Evolutionary conservation across 2,888 invertebrate genomes (phyloP).

Genomic region (Acleris laterana): DNA sequence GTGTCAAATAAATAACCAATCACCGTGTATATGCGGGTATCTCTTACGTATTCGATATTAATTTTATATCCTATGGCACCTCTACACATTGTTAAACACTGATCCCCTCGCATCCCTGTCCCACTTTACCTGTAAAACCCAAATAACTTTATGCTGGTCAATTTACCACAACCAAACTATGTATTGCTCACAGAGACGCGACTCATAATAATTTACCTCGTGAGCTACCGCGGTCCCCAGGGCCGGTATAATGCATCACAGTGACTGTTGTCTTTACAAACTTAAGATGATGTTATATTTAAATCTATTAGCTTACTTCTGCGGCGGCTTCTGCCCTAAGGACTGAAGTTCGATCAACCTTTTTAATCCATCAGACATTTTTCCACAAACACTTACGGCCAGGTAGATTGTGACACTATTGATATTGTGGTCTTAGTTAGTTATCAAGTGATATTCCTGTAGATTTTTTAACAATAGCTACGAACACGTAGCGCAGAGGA

Average conservation of each 20-base stretch:
- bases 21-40: too few relatives aligned
- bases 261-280: not conserved
- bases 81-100: not conserved
- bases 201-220: conserved; percentile 25
- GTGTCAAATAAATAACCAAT: too few relatives aligned
- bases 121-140: not conserved
- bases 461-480: too few relatives aligned
- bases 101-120: not conserved
- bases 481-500: too few relatives aligned
- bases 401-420: conserved; percentile 22
- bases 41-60: too few relatives aligned
- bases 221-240: conserved; percentile 11
- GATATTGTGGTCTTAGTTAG: not conserved
- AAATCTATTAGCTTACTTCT: conserved; percentile 2
- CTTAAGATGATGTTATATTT: not conserved
- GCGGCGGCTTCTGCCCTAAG: not conserved
- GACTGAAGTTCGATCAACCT: not conserved
- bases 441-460: not conserved
- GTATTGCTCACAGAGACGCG: not conserved
- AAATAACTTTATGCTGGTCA: conserved; percentile 2
- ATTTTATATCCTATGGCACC: too few relatives aligned
- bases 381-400: conserved; percentile 25
- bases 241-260: not conserved
- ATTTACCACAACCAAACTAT: conserved; percentile 13
- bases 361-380: not conserved